A percentile compares a stretch with the other conserved stretches of the same genome.
Evolutionary conservation across 2,797 vertebrate genomes (phyloP).

Genomic region (Prionace glauca): DNA sequence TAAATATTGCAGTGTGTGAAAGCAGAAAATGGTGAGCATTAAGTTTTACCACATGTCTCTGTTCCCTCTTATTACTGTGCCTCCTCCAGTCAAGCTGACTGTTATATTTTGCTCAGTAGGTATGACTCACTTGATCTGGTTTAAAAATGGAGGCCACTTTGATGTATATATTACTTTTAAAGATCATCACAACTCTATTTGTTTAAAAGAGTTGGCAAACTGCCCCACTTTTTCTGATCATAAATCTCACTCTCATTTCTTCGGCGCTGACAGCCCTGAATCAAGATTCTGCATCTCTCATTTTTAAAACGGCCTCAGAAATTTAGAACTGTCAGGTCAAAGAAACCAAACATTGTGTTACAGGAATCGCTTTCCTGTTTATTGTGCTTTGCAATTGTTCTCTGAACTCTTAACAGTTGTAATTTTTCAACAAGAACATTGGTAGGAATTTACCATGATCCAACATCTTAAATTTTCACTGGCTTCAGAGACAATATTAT

Average conservation of each 20-base stretch:
- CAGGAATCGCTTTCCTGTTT: background rate
- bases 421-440: background rate
- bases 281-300: background rate
- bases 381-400: background rate
- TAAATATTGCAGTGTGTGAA: background rate
- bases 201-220: slow-evolving; percentile 5
- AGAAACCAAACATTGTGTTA: background rate
- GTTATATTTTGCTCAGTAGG: background rate
- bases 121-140: background rate
- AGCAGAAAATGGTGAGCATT: slow-evolving; percentile 12
- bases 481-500: background rate
- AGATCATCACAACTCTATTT: background rate
- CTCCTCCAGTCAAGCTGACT: background rate
- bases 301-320: background rate
- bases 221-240: slow-evolving; percentile 2
- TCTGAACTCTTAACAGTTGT: background rate
- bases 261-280: background rate
- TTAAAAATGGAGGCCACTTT: background rate
- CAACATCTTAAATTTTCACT: background rate
- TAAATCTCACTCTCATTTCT: background rate
- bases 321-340: background rate
- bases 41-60: background rate
- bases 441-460: background rate
- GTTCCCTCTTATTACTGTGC: background rate
- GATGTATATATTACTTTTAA: slow-evolving; percentile 24